Evolutionary conservation across 2,797 vertebrate genomes (phyloP), one percentile per base, ranked within the genome.

Genomic region (Anguilla pacifica): DNA sequence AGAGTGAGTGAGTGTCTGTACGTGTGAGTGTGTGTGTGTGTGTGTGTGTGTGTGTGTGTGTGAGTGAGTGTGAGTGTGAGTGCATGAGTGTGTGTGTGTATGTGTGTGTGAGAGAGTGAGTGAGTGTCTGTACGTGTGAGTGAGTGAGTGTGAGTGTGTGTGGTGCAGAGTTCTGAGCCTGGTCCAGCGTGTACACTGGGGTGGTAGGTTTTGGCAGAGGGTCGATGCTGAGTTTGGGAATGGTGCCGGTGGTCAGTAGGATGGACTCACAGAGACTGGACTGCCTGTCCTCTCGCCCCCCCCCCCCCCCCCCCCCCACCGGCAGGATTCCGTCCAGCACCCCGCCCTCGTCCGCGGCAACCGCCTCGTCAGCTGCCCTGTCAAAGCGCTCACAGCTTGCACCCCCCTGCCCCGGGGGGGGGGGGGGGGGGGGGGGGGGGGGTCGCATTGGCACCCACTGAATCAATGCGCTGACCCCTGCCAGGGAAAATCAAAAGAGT

Each of bases 401-500:
- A 3, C 28, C 67, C 53, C n/a, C 51, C n/a, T 67, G 61, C 31
- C 25, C 70, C 61, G 49, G n/a, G 4, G 22, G 6, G 2, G 10
- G 3, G 72, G 31, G 72, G 31, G 31, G 1, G 31, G 13, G 28
- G 15, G 31, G 67, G 3, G 67, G 25, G 43, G 19, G 46, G 25
- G 70, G 43, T 35, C 46, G 51, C 64, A 13, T 67, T 85, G 77
- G 88, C 87, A 25, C 82, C 79, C 86, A 61, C 84, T 87, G 86
- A 91, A 87, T 74, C 84, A 88, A 55, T 53, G 35, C 84, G 82
- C 46, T 81, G 87, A 85, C 7, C 67, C 39, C 87, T 61, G 88
- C 86, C 87, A 86, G 61, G 59, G 11, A 88, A 87, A 87, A 90
- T 91, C 89, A 15, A 89, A 91, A 87, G 59, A 55, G 31, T 10